Evolutionary conservation across 2,113 vertebrate genomes (phyloP), one percentile per base, ranked within the genome.

Genomic region (Ameiurus melas): DNA sequence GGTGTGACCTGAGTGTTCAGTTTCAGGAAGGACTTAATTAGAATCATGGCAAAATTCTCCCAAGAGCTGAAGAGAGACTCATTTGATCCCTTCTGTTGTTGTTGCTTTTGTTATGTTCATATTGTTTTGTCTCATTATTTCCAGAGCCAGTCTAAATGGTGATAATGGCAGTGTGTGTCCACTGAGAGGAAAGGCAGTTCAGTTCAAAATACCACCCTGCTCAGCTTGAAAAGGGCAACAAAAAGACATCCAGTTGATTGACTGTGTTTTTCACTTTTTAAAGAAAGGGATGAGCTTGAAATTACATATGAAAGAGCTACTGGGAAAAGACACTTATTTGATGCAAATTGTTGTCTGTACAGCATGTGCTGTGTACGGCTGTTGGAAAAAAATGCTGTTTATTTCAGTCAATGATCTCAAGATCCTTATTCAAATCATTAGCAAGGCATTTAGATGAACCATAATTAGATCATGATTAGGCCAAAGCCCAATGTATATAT

Each of bases 1-100:
- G 92, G 87, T 91, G 90, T 93, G 92, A 93, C 94, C 93, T 91
- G 89, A 91, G 89, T 85, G 86, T 90, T 94, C 90, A 91, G 90
- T 95, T 93, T 95, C 92, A 94, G 89, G 91, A 95, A 92, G 92
- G 93, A 82, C 93, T 94, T 95, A 95, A 94, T 95, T 95, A 94
- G 93, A 94, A 94, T 92, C 89, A 88, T 91, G 93, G 92, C 88
- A 91, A 92, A 92, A 91, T 86, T 73, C 92, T 92, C 93, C 92
- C 62, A 73, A 89, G 92, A 93, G 90, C 89, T 88, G 4, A 85
- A 90, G 77, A 91, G 91, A 91, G 91, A 86, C 91, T 89, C 90
- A 83, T 87, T 94, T 33, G 70, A 73, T 78, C 51, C 90, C 91
- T 93, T 94, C 93, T 93, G 85, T 91, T 93, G 90, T 94, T 94